These are phyloP conservation scores for Recurvirostra avosetta DNA, from an alignment of 2,113 vertebrate species.

Conservation along the genomic window DNA sequence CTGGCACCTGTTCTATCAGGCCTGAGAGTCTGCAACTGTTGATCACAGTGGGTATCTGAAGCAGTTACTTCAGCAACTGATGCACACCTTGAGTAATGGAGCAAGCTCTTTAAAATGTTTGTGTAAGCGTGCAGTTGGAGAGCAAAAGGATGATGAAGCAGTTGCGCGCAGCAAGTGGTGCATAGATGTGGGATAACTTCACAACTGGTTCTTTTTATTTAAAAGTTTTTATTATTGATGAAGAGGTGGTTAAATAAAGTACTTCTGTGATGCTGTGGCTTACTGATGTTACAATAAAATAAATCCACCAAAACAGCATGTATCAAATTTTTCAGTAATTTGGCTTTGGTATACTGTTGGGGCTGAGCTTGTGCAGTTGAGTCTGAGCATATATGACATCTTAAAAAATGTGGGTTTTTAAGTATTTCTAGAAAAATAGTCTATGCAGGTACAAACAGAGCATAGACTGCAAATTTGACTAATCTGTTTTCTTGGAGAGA, in stretches of 20 bases:
- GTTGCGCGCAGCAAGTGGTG: not conserved
- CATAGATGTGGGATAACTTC: not conserved
- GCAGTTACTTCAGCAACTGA: not conserved
- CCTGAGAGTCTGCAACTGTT: not conserved
- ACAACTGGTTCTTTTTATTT: not conserved
- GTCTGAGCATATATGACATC: not conserved
- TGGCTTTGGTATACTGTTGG: not conserved
- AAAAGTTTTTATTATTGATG: not conserved
- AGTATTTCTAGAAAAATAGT: not conserved
- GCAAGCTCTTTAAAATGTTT: not conserved
- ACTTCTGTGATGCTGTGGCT: not conserved
- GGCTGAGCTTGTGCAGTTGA: not conserved
- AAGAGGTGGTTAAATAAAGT: not conserved
- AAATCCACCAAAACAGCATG: not conserved
- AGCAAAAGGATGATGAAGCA: not conserved
- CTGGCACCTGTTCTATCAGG: not conserved
- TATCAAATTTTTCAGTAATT: not conserved
- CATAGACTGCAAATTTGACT: not conserved
- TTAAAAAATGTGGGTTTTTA: not conserved
- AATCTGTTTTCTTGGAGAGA: not conserved
- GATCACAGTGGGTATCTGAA: not conserved
- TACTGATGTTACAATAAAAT: not conserved
- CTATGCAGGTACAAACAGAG: not conserved
- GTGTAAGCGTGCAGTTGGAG: not conserved
- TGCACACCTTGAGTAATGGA: not conserved